Evolutionary conservation across 92 coral and sea anemone genomes (phyloP).

Genomic region (Porites evermanni): DNA sequence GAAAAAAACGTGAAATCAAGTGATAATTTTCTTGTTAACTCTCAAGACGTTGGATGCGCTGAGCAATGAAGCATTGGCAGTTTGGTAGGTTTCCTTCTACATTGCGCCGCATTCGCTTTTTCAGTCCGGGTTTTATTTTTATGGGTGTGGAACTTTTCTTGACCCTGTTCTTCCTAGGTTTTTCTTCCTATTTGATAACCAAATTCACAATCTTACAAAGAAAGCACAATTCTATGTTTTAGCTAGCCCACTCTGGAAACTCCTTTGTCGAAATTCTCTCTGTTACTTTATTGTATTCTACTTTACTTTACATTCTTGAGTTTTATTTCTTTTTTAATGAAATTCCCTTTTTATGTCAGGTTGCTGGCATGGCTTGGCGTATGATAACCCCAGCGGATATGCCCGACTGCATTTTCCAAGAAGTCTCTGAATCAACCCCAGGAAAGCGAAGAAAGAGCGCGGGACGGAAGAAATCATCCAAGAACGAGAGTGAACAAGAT

Average conservation of each 20-base stretch:
- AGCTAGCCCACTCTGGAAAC: too few species aligned
- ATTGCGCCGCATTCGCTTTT: too few species aligned
- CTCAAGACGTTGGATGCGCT: conserved; percentile 64
- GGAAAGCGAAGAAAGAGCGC: conserved; percentile 74
- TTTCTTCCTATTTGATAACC: too few species aligned
- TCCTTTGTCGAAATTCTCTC: too few species aligned
- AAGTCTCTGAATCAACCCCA: conserved; percentile 58
- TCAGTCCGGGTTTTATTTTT: too few species aligned
- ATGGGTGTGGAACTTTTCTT: too few species aligned
- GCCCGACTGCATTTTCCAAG: conserved; percentile 49
- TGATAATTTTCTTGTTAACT: neutral
- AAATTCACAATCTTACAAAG: too few species aligned
- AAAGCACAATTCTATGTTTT: too few species aligned
- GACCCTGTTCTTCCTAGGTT: too few species aligned
- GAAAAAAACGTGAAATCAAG: neutral
- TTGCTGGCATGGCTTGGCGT: conserved; percentile 86
- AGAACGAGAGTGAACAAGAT: conserved; percentile 74
- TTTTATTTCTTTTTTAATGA: neutral
- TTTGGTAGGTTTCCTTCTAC: conserved; percentile 52
- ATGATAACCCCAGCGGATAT: conserved; percentile 80
- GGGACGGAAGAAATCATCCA: conserved; percentile 68
- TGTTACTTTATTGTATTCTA: neutral
- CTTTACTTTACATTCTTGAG: neutral
- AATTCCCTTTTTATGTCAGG: conserved; percentile 24
- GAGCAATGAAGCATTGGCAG: conserved; percentile 73